These are phyloP conservation scores for Tauraco erythrolophus DNA, from an alignment of 2,113 vertebrate species.

Conservation along the genomic window DNA sequence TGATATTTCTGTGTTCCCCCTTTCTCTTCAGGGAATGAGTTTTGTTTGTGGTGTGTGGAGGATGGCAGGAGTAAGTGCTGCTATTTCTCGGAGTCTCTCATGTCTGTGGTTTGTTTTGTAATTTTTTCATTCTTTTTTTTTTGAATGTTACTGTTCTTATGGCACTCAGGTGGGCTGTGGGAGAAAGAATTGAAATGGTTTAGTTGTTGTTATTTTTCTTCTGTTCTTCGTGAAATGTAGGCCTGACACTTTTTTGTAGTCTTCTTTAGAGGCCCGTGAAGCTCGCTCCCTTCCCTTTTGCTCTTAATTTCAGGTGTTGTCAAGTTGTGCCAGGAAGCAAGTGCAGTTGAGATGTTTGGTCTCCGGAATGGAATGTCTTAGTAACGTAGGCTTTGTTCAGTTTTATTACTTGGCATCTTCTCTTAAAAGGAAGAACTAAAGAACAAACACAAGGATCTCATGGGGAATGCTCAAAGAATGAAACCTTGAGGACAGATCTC, in stretches of 20 bases:
- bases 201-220: background rate
- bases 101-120: background rate
- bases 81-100: background rate
- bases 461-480: background rate
- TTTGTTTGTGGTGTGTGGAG: background rate
- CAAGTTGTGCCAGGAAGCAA: slow-evolving; percentile 18
- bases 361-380: slow-evolving; percentile 2
- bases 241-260: background rate
- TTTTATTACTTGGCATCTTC: slow-evolving; percentile 22
- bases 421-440: background rate
- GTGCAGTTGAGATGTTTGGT: background rate
- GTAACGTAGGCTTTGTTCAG: background rate
- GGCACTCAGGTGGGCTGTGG: background rate
- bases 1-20: background rate
- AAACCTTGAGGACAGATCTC: background rate
- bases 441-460: background rate
- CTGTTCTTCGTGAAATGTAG: background rate
- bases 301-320: slow-evolving; percentile 46
- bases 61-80: background rate
- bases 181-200: background rate
- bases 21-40: background rate
- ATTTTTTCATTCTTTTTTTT: background rate
- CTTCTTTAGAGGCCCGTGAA: background rate
- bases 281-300: background rate
- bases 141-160: background rate